Evolutionary conservation across 1,140 invertebrate genomes (phyloP).

Genomic region (Drosophila jambulina): DNA sequence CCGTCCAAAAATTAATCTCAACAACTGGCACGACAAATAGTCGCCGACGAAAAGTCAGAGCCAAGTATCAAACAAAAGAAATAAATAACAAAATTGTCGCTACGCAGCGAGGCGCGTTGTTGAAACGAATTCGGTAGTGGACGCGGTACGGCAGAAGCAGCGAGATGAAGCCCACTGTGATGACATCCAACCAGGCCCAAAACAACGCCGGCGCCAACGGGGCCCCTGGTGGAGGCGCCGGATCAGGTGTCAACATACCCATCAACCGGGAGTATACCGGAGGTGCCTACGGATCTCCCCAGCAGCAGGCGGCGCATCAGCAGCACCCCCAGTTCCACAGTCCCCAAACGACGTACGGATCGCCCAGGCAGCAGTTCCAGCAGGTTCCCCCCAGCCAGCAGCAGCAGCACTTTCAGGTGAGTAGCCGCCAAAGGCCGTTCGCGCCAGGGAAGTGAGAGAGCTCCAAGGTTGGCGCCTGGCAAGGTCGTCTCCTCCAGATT

Average conservation of each 20-base stretch:
- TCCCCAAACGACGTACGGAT: constrained; percentile 54
- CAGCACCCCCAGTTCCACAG: constrained; percentile 47
- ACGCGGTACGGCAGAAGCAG: constrained; percentile 34
- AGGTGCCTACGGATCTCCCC: constrained; percentile 44
- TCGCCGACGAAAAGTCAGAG: constrained; percentile 37
- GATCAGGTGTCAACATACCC: constrained; percentile 71
- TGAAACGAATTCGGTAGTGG: constrained; percentile 29
- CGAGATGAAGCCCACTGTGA: constrained; percentile 82
- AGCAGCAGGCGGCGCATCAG: constrained; percentile 48
- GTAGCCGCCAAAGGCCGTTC: constrained; percentile 27
- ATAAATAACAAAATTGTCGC: constrained; percentile 59
- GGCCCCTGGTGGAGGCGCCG: constrained; percentile 16
- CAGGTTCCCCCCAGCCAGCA: constrained; percentile 66
- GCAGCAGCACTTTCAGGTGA: constrained; percentile 81
- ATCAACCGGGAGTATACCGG: constrained; percentile 69
- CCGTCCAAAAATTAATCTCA: constrained; percentile 44
- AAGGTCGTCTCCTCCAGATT: constrained; percentile 39
- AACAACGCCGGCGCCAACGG: constrained; percentile 35
- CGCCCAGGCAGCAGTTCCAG: constrained; percentile 58
- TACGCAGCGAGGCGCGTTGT: constrained; percentile 39
- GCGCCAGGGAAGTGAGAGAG: constrained; percentile 19
- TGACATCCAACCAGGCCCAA: constrained; percentile 63
- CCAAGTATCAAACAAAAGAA: constrained; percentile 37
- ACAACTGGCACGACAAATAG: constrained; percentile 38
- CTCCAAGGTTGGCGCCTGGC: constrained; percentile 54